Evolutionary conservation across 2,888 invertebrate genomes (phyloP), one percentile per base, ranked within the genome.

Genomic region (Hydraecia micacea): DNA sequence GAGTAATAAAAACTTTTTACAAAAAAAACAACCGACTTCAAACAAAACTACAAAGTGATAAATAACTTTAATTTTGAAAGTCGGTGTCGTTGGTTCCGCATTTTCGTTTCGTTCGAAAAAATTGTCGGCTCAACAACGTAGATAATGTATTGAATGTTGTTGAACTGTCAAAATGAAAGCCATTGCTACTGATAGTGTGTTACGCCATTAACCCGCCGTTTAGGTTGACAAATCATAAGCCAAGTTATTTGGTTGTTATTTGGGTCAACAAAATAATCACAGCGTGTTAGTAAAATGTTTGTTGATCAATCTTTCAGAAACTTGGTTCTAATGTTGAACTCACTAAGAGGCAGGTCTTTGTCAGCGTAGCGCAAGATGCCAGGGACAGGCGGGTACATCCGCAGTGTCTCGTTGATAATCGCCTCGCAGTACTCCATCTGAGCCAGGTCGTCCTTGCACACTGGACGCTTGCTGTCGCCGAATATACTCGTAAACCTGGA

Each of bases 361-460:
- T 94, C 93, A 0, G 95, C 93, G 13, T 91, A 88, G 58, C 95
- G 87, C 88, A 94, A 83, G 52, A 95, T 87, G 0, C 76, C 87
- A 0, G 95, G 94, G 0, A 91, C 36, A 0, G 95, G 93, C 0
- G 95, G 95, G 75, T 87, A 94, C 81, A 95, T 73, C 8, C 95
- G 88, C 73, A 95, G 79, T 0, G 94, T 93, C 89, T 96, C 95
- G 39, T 84, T 77, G 62, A 95, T 88, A 2, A 95, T 89, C 0
- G 94, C 94, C 76, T 95, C 95, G 32, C 93, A 93, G 85, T 95
- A 95, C 67, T 32, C 74, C 93, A 95, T 92, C 8, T 81, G 87
- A 0, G 74, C 55, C 9, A 95, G 83, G 72, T 95, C 95, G 6
- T 93, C 92, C 49, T 92, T 93, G 32, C 84, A 66, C 0, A 95